Percentiles rank a stretch among this genome's conserved stretches.
Evolutionary conservation across 2,888 invertebrate genomes (phyloP).

Genomic region (Osedax frankpressi): DNA sequence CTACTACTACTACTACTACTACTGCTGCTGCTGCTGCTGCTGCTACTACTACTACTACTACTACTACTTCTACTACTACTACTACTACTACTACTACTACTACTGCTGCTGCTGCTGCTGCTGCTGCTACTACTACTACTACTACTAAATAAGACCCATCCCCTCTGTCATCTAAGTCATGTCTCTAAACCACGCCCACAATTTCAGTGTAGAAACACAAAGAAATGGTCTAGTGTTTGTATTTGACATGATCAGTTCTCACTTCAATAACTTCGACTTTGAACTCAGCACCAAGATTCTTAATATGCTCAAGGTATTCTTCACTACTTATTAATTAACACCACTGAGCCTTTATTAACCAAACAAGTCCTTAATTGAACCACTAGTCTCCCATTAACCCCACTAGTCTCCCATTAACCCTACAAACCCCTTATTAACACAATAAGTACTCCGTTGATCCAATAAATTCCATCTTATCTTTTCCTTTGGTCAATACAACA

Average conservation of each 20-base stretch:
- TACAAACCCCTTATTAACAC: no score
- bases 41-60: slow-evolving; percentile 17
- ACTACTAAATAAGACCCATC: no score
- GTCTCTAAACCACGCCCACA: background rate
- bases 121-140: background rate
- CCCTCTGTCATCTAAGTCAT: no score
- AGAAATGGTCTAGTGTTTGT: slow-evolving; percentile 87
- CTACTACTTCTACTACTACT: slow-evolving; percentile 17
- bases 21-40: slow-evolving; percentile 14
- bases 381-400: no score
- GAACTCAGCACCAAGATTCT: slow-evolving; percentile 92
- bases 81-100: slow-evolving; percentile 16
- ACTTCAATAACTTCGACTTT: slow-evolving; percentile 93
- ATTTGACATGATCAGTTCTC: slow-evolving; percentile 95
- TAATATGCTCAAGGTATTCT: slow-evolving; percentile 73
- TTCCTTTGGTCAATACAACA: no score
- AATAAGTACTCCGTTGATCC: no score
- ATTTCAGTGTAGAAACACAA: slow-evolving; percentile 65
- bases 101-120: slow-evolving; percentile 13
- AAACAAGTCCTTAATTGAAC: no score
- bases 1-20: slow-evolving; percentile 17
- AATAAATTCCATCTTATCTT: no score
- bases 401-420: no score
- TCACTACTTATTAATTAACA: background rate
- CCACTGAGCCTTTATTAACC: background rate